Conservation (phyloP, 2,888 invertebrate species). For the Drosophila dives region DNA sequence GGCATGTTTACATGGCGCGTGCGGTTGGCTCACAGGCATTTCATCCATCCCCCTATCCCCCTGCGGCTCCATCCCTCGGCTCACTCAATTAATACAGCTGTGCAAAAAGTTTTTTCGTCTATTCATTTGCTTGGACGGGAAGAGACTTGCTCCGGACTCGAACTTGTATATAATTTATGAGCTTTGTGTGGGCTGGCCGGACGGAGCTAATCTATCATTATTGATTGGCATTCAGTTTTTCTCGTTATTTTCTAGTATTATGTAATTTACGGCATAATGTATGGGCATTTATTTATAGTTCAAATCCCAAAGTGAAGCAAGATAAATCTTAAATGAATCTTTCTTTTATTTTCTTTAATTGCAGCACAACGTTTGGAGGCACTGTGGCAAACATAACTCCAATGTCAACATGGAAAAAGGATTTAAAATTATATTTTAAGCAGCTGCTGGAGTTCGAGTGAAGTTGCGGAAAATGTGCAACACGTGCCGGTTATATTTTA, state of each 20-base stretch:
- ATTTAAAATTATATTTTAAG: constrained; percentile 63
- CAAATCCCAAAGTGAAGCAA: constrained; percentile 22
- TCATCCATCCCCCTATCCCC: neutral
- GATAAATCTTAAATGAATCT: constrained; percentile 33
- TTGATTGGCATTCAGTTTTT: constrained; percentile 69
- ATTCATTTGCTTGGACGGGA: constrained; percentile 57
- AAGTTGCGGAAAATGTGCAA: constrained; percentile 60
- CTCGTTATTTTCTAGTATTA: constrained; percentile 36
- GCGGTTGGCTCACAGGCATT: constrained; percentile 23
- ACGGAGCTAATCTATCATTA: constrained; percentile 74
- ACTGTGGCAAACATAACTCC: constrained; percentile 8
- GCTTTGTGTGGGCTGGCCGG: constrained; percentile 34
- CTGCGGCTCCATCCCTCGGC: neutral
- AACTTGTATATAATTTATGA: constrained; percentile 61
- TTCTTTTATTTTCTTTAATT: constrained; percentile 53
- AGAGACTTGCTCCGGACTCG: constrained; percentile 1
- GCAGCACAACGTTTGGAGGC: constrained; percentile 42
- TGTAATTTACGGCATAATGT: constrained; percentile 61
- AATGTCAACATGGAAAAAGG: constrained; percentile 49
- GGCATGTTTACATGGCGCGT: constrained; percentile 54
- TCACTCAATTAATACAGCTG: constrained; percentile 65
- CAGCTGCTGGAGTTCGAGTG: constrained; percentile 7
- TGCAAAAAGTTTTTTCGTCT: constrained; percentile 56
- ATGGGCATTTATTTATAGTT: constrained; percentile 66
- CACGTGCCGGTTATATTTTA: constrained; percentile 73